phyloP scores from a whole-genome alignment of 2,888 invertebrate genomes.

The Cantharis rufa region DNA sequence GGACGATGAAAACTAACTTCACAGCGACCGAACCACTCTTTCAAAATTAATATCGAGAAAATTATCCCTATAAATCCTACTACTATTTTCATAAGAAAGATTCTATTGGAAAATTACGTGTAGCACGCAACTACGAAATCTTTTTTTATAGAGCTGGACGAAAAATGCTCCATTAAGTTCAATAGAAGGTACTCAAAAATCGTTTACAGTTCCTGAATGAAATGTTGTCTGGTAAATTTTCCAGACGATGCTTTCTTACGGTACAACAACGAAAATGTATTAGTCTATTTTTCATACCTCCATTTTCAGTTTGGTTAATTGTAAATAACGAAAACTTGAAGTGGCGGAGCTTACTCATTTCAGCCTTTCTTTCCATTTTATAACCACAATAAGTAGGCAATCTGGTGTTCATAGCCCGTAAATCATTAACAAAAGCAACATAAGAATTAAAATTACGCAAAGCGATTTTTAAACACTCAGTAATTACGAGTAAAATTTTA shows the following conservation, averaged over 20 bases:
- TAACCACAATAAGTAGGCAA: not conserved
- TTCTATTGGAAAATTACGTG: not conserved
- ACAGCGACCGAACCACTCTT: not conserved
- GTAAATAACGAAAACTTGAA: not conserved
- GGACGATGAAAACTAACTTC: not conserved
- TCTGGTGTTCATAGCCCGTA: not conserved
- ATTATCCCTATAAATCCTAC: not conserved
- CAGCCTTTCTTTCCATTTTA: not conserved
- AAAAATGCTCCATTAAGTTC: not conserved
- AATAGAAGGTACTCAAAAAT: not conserved
- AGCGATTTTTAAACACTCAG: not conserved
- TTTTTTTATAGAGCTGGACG: not conserved
- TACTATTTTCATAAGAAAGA: not conserved
- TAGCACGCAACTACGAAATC: not conserved
- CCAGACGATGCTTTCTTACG: not conserved
- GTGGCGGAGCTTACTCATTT: too few relatives aligned
- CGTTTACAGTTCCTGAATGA: not conserved
- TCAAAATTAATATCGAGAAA: not conserved
- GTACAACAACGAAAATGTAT: not conserved
- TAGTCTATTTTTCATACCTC: not conserved
- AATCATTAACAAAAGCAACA: not conserved
- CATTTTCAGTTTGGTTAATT: not conserved
- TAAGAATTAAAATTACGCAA: not conserved
- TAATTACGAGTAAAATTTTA: not conserved
- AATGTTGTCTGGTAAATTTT: not conserved